Base-by-base conservation (phyloP, 2,113 vertebrate genomes). In the Sphaerodactylus townsendi region DNA sequence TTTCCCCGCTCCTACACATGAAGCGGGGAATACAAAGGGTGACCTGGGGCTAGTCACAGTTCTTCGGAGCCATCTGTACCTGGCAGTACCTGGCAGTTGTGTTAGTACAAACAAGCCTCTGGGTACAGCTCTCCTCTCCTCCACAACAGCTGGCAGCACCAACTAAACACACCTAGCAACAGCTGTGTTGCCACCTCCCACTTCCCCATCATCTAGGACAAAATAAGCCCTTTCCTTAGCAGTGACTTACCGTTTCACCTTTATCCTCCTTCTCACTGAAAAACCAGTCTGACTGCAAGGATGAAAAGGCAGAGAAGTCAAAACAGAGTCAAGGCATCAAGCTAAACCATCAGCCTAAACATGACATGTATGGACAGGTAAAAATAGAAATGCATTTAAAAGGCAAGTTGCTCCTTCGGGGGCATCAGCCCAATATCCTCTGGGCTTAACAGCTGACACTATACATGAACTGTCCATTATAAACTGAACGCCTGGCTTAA, bases 221-320 rank as follows among this genome's bases (percentile, higher is more conserved):
- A 28, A 30, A 62, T 19, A 30, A 48, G 39, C 41, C n/a, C 25
- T 25, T 17, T 62, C 17, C 39, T 69, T 44, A 10, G 3, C 53
- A 0, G 0, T 44, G 0, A 86, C 96, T 90, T 91, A 99, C 99
- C 95, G 98, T 97, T 83, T 99, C 98, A 10, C 98, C 98, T 88
- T 98, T 98, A 94, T 98, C 99, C 10, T 96, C 94, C 13, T 97
- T 96, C 1, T 99, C 98, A 0, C 96, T 97, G 97, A 99, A 99
- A 96, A 99, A 99, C 99, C 99, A 99, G 89, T 96, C 95, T 0
- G 96, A 93, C 96, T 96, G 82, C 0, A 71, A 80, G 82, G 56
- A 89, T 62, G 62, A 41, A 56, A 94, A 0, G 1, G 17, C 10
- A 53, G 48, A 65, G 37, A 70, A 59, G 37, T 91, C 41, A 83